Evolutionary conservation across 2,797 vertebrate genomes (phyloP), one percentile per base, ranked within the genome.

Genomic region (Sebastes elongatus): DNA sequence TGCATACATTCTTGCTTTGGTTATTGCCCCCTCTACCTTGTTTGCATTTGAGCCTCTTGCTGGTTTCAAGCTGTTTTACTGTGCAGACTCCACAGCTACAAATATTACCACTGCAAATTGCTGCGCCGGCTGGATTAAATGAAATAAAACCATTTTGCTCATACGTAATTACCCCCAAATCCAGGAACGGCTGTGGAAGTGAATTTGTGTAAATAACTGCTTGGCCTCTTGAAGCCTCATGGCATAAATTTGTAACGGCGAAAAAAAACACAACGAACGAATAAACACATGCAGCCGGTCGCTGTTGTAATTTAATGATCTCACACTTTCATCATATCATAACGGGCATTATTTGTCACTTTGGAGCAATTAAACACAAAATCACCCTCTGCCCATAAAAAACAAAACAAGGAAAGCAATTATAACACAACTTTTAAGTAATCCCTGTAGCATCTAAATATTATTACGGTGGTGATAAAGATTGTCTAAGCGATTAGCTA

Each of bases 311-410:
- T 96, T 96, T 95, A 96, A 96, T 96, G 95, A 96, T 96, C 94
- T 93, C 86, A 91, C 90, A 89, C 94, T 96, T 95, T 94, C 95
- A 96, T 96, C 95, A 95, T 95, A 95, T 95, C 94, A 88, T 93
- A 95, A 92, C 85, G 76, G 89, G 92, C 90, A 92, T 95, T 95
- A 95, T 95, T 93, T 95, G 95, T 95, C 95, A 95, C 94, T 93
- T 95, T 89, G 92, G 94, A 94, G 93, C 95, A 96, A 96, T 96
- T 96, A 96, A 95, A 95, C 88, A 94, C 89, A 95, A 90, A 95
- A 95, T 95, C 94, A 93, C 91, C 90, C 88, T 72, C 90, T 89
- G 89, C 86, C 91, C 87, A 90, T 93, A 93, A 92, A 94, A 92
- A 92, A 93, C 87, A 81, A 93, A 91, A 95, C 91, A 93, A 94